phyloP scores from a whole-genome alignment of 2,888 invertebrate species.

The Perizoma flavofasciatum region DNA sequence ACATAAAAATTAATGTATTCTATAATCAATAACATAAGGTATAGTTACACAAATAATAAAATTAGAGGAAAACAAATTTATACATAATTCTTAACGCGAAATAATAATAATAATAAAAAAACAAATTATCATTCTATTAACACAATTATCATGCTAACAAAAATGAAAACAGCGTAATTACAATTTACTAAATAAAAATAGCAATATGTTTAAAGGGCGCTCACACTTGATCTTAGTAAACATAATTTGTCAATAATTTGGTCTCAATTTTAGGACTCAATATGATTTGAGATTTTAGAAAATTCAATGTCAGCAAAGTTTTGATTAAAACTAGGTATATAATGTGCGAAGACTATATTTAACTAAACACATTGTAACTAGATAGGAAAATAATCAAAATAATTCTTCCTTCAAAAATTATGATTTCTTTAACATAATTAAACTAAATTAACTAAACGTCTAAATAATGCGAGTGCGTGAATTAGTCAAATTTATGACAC shows the following conservation, averaged over 20 bases:
- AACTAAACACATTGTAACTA: constrained; percentile 28
- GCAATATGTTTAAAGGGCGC: constrained; percentile 61
- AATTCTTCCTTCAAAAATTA: constrained; percentile 26
- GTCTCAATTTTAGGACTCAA: constrained; percentile 70
- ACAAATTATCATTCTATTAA: constrained; percentile 77
- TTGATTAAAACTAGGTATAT: constrained; percentile 25
- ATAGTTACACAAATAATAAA: constrained; percentile 83
- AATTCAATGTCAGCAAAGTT: constrained; percentile 25
- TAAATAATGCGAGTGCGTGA: constrained; percentile 39
- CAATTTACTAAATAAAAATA: constrained; percentile 75
- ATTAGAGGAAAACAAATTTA: constrained; percentile 83
- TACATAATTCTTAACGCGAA: constrained; percentile 81
- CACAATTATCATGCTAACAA: constrained; percentile 69
- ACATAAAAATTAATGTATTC: constrained; percentile 84
- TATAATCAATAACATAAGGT: constrained; percentile 83
- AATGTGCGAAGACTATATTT: constrained; percentile 32
- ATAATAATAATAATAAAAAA: constrained; percentile 68
- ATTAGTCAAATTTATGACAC: constrained; percentile 38
- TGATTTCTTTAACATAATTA: constrained; percentile 33
- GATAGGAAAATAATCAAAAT: constrained; percentile 17
- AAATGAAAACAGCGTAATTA: constrained; percentile 75
- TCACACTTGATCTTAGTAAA: constrained; percentile 55
- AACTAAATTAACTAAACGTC: constrained; percentile 40
- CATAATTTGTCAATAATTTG: constrained; percentile 66
- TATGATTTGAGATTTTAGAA: constrained; percentile 33